Evolutionary conservation across 1,140 invertebrate genomes (phyloP).

Genomic region (Argopecten irradians): DNA sequence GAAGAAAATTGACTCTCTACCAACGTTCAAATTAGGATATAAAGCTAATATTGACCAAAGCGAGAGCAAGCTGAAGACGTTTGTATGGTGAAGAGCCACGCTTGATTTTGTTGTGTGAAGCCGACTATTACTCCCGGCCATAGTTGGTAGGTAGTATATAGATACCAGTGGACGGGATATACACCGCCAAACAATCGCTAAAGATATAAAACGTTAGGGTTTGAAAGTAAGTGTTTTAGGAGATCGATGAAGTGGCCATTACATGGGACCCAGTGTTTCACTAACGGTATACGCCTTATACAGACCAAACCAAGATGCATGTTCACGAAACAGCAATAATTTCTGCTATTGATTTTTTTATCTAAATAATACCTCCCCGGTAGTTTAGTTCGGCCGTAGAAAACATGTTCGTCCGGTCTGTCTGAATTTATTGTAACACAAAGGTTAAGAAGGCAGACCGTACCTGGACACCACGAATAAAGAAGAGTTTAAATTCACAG

Average conservation of each 20-base stretch:
- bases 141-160: not conserved
- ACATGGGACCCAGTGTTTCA: not conserved
- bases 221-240: conserved; percentile 22
- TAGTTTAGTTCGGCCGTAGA: not conserved
- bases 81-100: not conserved
- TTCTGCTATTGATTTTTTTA: conserved; percentile 19
- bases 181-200: not conserved
- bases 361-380: not conserved
- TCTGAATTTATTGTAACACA: not conserved
- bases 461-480: not conserved
- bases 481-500: not conserved
- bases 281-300: not conserved
- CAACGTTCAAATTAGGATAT: not conserved
- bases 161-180: not conserved
- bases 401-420: not conserved
- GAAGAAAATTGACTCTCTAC: not conserved
- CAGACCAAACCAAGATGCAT: not conserved
- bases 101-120: not conserved
- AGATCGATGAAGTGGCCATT: conserved; percentile 8
- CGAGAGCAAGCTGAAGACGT: not conserved
- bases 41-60: conserved; percentile 22
- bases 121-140: not conserved
- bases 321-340: conserved; percentile 13
- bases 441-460: not conserved
- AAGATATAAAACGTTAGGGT: conserved; percentile 9